Base-by-base conservation (phyloP, 2,888 invertebrate genomes). In the Girardia tigrina region DNA sequence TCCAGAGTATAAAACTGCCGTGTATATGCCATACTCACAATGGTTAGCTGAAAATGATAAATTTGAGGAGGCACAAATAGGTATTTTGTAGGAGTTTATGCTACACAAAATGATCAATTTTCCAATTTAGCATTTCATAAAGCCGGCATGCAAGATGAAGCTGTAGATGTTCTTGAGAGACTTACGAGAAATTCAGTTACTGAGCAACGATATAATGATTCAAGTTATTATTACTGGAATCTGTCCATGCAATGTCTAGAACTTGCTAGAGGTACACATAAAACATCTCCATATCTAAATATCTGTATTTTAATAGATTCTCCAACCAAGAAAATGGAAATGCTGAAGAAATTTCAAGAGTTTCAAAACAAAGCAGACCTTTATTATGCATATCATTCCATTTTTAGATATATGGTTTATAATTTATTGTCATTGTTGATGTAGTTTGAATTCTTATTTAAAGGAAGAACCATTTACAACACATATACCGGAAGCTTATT, bases 31-130 rank as follows among this genome's bases (percentile, higher is more conserved):
- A 6, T 94, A 98, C 84, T 98, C 95, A 0, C 90, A 92, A 80
- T 91, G 91, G 88, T 87, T 98, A 82, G 95, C 94, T 0, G 93
- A 94, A 83, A 91, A 91, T 79, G 95, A 94, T 84, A 89, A 90
- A 80, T 98, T 98, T 85, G 90, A 95, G 73, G 94, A 94, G 81
- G 94, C 97, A 0, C 97, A 98, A 83, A 90, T 91, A 88, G 92
- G 93, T 92, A 82, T 76, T 73, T 75, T 16, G 71, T 23, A 73
- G 69, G 23, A 12, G 69, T 42, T 28, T 12, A 29, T n/a, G n/a
- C n/a, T n/a, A n/a, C n/a, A n/a, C n/a, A n/a, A n/a, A n/a, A n/a
- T n/a, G n/a, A n/a, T n/a, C n/a, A 56, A 77, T 73, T 72, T 78
- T 78, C 77, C 69, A 79, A 78, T 83, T 1, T 82, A 91, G 97